Evolutionary conservation across 2,113 vertebrate genomes (phyloP).

Genomic region (Ameiurus melas): DNA sequence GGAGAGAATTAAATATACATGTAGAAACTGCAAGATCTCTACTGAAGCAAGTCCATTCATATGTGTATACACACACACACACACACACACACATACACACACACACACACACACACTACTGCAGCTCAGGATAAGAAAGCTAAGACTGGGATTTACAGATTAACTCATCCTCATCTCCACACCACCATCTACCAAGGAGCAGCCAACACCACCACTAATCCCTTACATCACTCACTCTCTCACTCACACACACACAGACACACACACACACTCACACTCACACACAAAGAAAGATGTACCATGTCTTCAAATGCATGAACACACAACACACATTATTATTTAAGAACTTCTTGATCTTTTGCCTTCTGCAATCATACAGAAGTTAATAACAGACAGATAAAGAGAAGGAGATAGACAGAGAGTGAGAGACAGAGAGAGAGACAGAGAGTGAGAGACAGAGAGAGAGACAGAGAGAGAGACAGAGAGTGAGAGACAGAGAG

Average conservation of each 20-base stretch:
- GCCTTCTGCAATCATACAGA: slow-evolving; percentile 76
- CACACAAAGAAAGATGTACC: background rate
- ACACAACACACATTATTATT: slow-evolving; percentile 12
- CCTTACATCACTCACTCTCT: slow-evolving; percentile 57
- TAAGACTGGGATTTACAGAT: slow-evolving; percentile 78
- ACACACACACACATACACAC: slow-evolving; percentile 11
- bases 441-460: slow-evolving; percentile 57
- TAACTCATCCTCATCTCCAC: slow-evolving; percentile 77
- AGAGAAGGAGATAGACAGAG: slow-evolving; percentile 6
- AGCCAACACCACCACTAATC: slow-evolving; percentile 70
- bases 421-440: slow-evolving; percentile 13
- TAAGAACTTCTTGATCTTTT: slow-evolving; percentile 76
- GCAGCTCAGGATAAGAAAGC: slow-evolving; percentile 76
- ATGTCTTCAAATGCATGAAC: background rate
- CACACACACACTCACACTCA: slow-evolving; percentile 25
- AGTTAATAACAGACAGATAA: slow-evolving; percentile 71
- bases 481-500: slow-evolving; percentile 20
- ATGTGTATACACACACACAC: background rate
- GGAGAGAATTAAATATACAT: slow-evolving; percentile 18
- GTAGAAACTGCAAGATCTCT: slow-evolving; percentile 11
- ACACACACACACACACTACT: slow-evolving; percentile 47
- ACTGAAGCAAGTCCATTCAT: slow-evolving; percentile 8
- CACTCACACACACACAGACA: slow-evolving; percentile 44
- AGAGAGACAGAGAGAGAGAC: slow-evolving; percentile 3
- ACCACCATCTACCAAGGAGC: slow-evolving; percentile 70